These are phyloP conservation scores for Meandrina meandrites DNA, from an alignment of 92 coral and sea anemone species.

Conservation along the genomic window DNA sequence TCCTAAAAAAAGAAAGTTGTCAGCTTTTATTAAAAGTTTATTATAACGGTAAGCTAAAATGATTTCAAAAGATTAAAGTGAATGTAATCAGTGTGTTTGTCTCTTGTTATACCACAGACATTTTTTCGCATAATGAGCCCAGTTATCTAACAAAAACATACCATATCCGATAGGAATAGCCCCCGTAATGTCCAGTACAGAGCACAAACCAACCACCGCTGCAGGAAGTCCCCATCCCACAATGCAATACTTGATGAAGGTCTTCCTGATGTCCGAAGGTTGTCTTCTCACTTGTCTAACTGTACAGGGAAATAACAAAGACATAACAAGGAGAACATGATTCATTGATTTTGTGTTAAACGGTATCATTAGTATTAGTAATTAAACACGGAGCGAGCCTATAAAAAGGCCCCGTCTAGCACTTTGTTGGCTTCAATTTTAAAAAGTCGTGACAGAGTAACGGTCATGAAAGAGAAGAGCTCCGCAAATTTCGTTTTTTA, in stretches of 20 bases:
- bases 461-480: too few species aligned
- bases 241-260: slow-evolving; percentile 14
- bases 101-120: too few species aligned
- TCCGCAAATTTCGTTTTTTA: too few species aligned
- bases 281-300: background rate
- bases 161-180: slow-evolving; percentile 16
- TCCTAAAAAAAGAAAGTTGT: background rate
- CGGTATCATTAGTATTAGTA: too few species aligned
- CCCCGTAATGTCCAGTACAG: slow-evolving; percentile 10
- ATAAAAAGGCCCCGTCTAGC: too few species aligned
- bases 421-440: too few species aligned
- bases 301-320: background rate
- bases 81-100: too few species aligned
- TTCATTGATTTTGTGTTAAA: too few species aligned
- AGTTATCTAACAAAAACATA: background rate
- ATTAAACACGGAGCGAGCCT: too few species aligned
- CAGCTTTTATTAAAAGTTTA: background rate
- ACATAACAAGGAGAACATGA: too few species aligned
- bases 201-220: slow-evolving; percentile 7
- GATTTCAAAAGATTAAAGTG: background rate
- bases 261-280: slow-evolving; percentile 23
- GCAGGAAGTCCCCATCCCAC: slow-evolving; percentile 41
- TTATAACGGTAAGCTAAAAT: background rate
- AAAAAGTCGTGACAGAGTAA: too few species aligned
- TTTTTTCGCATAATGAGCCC: background rate